Percentiles rank a stretch among this genome's conserved stretches.
phyloP scores from a whole-genome alignment of 2,797 vertebrate species.

The Acanthurus tractus region DNA sequence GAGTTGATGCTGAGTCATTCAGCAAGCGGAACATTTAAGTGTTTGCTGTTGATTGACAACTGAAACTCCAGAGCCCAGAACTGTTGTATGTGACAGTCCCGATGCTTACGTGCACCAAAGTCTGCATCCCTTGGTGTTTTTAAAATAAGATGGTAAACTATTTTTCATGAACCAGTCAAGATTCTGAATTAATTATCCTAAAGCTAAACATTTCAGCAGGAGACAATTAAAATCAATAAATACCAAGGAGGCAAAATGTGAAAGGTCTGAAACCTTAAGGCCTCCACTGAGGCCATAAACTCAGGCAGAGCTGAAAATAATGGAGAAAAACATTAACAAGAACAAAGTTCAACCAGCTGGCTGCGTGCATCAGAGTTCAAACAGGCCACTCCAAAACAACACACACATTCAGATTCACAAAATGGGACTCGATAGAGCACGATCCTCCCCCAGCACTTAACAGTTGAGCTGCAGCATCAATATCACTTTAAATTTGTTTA shows the following conservation, averaged over 20 bases:
- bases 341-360: constrained; percentile 52
- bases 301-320: constrained; percentile 2
- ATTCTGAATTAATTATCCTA: not conserved
- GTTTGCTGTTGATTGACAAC: too few relatives aligned
- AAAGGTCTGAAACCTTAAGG: constrained; percentile 31
- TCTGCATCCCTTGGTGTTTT: not conserved
- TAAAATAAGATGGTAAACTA: not conserved
- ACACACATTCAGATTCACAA: not conserved
- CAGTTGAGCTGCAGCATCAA: not conserved
- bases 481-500: constrained; percentile 47
- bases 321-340: constrained; percentile 40
- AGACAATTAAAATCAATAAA: constrained; percentile 44
- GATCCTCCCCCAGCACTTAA: constrained; percentile 13
- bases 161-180: not conserved
- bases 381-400: constrained; percentile 14
- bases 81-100: too few relatives aligned
- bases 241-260: constrained; percentile 4
- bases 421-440: not conserved
- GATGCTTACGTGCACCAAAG: not conserved
- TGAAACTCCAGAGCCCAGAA: too few relatives aligned
- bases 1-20: too few relatives aligned
- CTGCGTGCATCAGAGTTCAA: constrained; percentile 29
- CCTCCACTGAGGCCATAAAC: constrained; percentile 19
- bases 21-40: too few relatives aligned
- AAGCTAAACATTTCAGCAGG: constrained; percentile 20